phyloP scores from a whole-genome alignment of 2,797 vertebrate species.

The Acipenser ruthenus region DNA sequence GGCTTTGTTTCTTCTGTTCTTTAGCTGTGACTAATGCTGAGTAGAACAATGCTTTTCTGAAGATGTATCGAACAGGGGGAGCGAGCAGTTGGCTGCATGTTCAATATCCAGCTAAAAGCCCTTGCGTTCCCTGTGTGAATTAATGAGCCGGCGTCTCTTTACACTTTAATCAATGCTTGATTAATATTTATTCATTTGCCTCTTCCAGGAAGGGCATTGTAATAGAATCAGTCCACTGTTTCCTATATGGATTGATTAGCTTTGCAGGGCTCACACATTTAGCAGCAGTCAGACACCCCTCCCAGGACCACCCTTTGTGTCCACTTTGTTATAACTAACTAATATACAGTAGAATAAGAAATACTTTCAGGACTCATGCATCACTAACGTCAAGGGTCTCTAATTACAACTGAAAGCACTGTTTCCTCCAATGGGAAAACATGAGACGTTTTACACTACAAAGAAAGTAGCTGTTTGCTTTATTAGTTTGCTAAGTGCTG shows the following conservation, averaged over 20 bases:
- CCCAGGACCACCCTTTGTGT: slow-evolving; percentile 7
- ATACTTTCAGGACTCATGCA: background rate
- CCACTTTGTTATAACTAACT: slow-evolving; percentile 1
- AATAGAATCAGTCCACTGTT: slow-evolving; percentile 36
- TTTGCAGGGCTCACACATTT: slow-evolving; percentile 23
- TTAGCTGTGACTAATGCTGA: too few species aligned
- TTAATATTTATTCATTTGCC: slow-evolving; percentile 62
- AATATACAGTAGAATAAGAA: background rate
- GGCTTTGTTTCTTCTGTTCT: too few species aligned
- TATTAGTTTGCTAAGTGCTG: too few species aligned
- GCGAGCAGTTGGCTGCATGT: background rate
- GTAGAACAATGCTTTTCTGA: too few species aligned
- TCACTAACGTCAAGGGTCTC: background rate
- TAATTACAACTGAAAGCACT: too few species aligned
- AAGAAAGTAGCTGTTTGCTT: too few species aligned
- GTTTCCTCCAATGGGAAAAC: too few species aligned
- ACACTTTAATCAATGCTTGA: slow-evolving; percentile 63
- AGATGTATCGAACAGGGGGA: too few species aligned
- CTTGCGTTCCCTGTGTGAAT: slow-evolving; percentile 36
- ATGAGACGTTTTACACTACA: too few species aligned
- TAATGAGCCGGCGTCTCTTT: slow-evolving; percentile 45
- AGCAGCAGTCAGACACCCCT: slow-evolving; percentile 19
- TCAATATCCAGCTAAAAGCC: slow-evolving; percentile 18
- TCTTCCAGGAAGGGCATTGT: slow-evolving; percentile 41
- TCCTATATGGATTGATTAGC: slow-evolving; percentile 55